phyloP scores from a whole-genome alignment of 2,113 vertebrate genomes.

The Forbesichthys papilliferus region DNA sequence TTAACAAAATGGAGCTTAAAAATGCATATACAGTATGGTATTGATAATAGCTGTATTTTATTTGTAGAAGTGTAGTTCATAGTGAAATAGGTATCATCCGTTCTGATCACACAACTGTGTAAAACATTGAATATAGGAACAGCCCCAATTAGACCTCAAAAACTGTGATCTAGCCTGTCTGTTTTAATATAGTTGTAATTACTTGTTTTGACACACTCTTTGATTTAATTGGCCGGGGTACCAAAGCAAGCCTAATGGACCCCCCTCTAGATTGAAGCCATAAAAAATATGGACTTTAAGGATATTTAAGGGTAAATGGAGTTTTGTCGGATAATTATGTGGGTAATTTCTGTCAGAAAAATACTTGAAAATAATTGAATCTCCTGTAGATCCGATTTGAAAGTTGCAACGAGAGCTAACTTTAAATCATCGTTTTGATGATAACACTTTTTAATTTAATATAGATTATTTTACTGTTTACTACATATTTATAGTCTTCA shows the following conservation, averaged over 20 bases:
- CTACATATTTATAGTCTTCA: no score
- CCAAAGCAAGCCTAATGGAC: background rate
- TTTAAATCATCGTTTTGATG: no score
- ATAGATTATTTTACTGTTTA: no score
- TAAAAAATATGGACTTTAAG: no score
- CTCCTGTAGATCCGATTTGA: no score
- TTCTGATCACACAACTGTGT: constrained; percentile 32
- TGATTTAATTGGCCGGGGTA: constrained; percentile 41
- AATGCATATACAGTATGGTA: constrained; percentile 44
- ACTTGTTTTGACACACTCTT: constrained; percentile 13
- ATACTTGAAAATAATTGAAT: no score
- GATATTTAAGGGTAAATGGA: no score
- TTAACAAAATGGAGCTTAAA: constrained; percentile 57
- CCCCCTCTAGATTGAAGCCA: no score
- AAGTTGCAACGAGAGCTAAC: no score
- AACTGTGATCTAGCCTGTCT: constrained; percentile 8
- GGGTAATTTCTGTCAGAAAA: no score
- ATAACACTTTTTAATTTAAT: no score
- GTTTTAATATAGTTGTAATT: constrained; percentile 21
- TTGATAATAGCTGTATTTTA: constrained; percentile 29
- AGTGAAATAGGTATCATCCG: constrained; percentile 19
- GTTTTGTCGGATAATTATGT: no score
- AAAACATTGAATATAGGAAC: constrained; percentile 34
- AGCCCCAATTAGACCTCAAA: constrained; percentile 28
- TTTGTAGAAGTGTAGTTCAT: constrained; percentile 3